Evolutionary conservation across 2,113 vertebrate species (phyloP).

Genomic region (Spea bombifrons): DNA sequence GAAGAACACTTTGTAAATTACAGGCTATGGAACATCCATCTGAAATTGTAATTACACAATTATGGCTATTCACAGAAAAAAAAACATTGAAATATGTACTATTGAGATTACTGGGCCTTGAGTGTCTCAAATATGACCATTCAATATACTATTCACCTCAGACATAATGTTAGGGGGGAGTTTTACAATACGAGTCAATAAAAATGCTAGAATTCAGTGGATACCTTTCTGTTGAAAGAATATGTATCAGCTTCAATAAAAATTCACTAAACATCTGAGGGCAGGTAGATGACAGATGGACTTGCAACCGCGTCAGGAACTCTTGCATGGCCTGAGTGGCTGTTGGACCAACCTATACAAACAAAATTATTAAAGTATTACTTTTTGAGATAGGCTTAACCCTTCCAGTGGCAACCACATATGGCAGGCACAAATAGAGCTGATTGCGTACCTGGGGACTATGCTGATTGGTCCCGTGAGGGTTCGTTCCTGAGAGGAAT

Average conservation of each 20-base stretch:
- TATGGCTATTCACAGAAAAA: not conserved
- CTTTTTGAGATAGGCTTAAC: no score
- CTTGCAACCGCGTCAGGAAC: conserved; percentile 92
- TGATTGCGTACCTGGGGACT: conserved; percentile 80
- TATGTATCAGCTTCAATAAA: conserved; percentile 93
- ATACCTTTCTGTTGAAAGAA: conserved; percentile 95
- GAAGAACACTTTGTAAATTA: no score
- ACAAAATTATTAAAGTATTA: conserved; percentile 19
- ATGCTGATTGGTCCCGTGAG: conserved; percentile 93
- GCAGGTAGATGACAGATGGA: conserved; percentile 92
- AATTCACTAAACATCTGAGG: conserved; percentile 99
- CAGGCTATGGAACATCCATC: no score
- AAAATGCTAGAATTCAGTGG: not conserved
- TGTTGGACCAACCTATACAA: conserved; percentile 88
- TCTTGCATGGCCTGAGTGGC: conserved; percentile 98
- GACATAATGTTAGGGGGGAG: no score
- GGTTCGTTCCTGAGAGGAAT: conserved; percentile 93
- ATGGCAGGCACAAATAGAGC: no score
- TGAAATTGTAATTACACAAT: no score
- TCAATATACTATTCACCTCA: no score
- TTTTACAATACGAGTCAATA: no score
- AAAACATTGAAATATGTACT: no score
- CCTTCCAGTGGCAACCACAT: not conserved
- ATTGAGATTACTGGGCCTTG: no score
- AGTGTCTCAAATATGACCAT: no score